These are phyloP conservation scores for Diglossa brunneiventris DNA, from an alignment of 2,113 vertebrate species.

Conservation along the genomic window DNA sequence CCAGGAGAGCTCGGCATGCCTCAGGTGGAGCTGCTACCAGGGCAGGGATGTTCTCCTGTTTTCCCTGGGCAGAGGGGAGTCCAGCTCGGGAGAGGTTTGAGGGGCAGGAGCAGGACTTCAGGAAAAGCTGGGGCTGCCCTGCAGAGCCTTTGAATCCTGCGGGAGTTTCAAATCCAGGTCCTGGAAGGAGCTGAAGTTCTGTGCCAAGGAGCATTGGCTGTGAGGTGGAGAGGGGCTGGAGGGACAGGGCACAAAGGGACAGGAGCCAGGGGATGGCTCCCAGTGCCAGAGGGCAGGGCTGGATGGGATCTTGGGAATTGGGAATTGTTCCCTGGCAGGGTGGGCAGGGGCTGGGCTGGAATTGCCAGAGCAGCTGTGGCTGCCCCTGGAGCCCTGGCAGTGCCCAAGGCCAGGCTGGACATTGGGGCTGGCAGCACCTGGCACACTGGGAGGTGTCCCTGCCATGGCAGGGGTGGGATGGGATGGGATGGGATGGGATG, in stretches of 20 bases:
- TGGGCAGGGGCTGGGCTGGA: background rate
- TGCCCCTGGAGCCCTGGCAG: background rate
- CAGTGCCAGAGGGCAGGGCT: background rate
- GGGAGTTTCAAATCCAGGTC: background rate
- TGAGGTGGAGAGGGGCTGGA: background rate
- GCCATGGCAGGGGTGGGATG: background rate
- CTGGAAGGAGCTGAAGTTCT: background rate
- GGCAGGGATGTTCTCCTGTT: background rate
- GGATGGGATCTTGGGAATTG: background rate
- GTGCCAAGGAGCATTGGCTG: accelerated
- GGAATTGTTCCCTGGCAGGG: background rate
- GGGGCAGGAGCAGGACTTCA: background rate
- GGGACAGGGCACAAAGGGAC: background rate
- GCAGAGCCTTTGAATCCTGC: background rate
- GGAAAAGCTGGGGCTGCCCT: background rate
- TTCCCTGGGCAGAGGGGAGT: background rate
- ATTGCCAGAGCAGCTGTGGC: background rate
- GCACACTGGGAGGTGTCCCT: background rate
- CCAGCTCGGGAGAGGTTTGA: background rate
- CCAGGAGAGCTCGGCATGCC: accelerated
- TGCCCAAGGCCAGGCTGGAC: background rate
- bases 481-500: too few species aligned
- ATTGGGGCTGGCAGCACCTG: background rate
- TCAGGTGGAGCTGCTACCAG: background rate
- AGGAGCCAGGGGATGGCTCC: background rate